Base-by-base conservation (phyloP, 2,113 vertebrate genomes). In the Amphilophus citrinellus region DNA sequence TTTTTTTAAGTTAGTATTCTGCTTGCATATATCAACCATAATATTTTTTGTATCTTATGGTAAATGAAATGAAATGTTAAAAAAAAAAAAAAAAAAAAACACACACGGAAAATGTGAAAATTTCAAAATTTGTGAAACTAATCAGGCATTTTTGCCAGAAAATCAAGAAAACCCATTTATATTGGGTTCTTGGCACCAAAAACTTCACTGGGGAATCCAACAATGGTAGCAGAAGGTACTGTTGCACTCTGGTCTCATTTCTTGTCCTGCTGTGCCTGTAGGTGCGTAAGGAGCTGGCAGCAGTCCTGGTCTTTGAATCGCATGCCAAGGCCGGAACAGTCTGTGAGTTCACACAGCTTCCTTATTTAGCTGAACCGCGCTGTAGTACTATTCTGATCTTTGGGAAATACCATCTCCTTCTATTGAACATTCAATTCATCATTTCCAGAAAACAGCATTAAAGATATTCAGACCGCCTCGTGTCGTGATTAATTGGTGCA, bases 261-360 rank as follows among this genome's bases (percentile, higher is more conserved):
- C 5, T 84, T 50, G 18, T 50, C n/a, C 53, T 58, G 77, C 44
- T 90, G 47, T 84, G n/a, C 63, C 77, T 80, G 2, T 91, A 99
- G 98, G 98, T 99, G 79, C 97, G 98, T 82, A 96, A 97, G 89
- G 98, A 99, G 87, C 91, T 99, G 92, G 98, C 98, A 0, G 94
- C 98, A 0, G 97, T 99, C 88, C 91, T 99, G 94, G 96, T 98
- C 87, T 99, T 99, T 39, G 98, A 99, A 89, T 97, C 98, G 0
- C 97, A 98, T 58, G 92, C 95, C 87, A 97, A 98, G 37, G 97
- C 97, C 0, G 98, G 98, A 88, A 98, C 98, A 18, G 98, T 99
- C 79, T 89, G 98, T 99, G 95, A 98, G 98, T 98, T 62, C 30
- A 73, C 18, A 62, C 22, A 77, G 17, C 77, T 86, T 77, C 68